Evolutionary conservation across 2,797 vertebrate genomes (phyloP), one percentile per base, ranked within the genome.

Genomic region (Oreochromis grahami): DNA sequence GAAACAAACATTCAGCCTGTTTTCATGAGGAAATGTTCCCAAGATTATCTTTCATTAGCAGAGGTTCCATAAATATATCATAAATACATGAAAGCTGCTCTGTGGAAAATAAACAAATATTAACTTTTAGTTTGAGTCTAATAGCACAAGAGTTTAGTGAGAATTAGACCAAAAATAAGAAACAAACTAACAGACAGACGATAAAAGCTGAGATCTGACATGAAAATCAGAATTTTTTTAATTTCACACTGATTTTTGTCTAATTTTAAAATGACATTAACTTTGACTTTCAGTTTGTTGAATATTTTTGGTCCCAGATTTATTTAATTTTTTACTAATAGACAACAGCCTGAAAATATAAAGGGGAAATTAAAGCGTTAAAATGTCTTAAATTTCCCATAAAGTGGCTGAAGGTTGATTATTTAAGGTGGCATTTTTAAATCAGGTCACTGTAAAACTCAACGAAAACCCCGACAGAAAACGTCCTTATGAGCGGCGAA

Each of bases 1-100:
- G 0, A 0, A 55, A 0, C 12, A 26, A 0, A 8, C 21, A 55
- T 14, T 55, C 52, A 55, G 11, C 21, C 0, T 0, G 1, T 26
- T 55, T 0, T 55, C 2, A 55, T 0, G 0, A 5, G 2, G 21
- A 55, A 55, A 55, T 26, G 52, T 55, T 55, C 0, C 0, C 52
- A 55, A 0, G 52, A 26, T 55, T 5, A 5, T 55, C 24, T 56
- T 26, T 56, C 2, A 0, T 15, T 29, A 5, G 24, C 24, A 5
- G 24, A 29, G 24, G 24, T 29, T 56, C 24, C 13, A 56, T 29
- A 14, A 29, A 56, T 56, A 5, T 3, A 15, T 15, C 4, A 29
- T n/a, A n/a, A n/a, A n/a, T n/a, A n/a, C n/a, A n/a, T 55, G 0
- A 55, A 56, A 29, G 13, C 0, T 8, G 5, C 13, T 3, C 53